These are phyloP conservation scores for Channa striata DNA, from an alignment of 2,797 vertebrate genomes.

Conservation along the genomic window DNA sequence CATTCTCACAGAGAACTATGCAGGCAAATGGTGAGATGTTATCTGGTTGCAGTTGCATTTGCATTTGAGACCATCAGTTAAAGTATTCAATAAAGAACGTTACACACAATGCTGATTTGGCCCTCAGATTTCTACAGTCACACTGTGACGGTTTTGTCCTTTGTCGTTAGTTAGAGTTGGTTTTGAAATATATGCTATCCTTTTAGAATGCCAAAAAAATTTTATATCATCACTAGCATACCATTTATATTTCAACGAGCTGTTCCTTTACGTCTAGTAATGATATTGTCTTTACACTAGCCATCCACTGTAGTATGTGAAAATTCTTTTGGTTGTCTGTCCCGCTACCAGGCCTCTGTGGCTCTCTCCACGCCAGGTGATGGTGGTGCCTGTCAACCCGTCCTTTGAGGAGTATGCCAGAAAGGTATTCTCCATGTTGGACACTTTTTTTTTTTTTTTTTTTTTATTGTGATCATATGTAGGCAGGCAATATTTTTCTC, in stretches of 20 bases:
- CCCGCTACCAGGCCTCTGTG: slow-evolving; percentile 91
- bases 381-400: slow-evolving; percentile 93
- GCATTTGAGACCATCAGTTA: not conserved
- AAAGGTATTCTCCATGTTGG: slow-evolving; percentile 73
- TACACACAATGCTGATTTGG: not conserved
- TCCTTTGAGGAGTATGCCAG: slow-evolving; percentile 90
- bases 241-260: not conserved
- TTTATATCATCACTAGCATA: not conserved
- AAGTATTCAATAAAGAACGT: not conserved
- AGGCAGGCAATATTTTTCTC: not conserved
- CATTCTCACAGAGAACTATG: slow-evolving; percentile 95
- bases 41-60: not conserved
- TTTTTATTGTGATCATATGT: not conserved
- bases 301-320: not conserved
- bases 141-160: not conserved
- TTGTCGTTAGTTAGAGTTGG: not conserved
- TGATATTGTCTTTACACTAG: not conserved
- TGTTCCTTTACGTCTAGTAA: not conserved
- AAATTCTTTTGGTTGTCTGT: slow-evolving; percentile 11
- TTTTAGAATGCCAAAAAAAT: too few relatives aligned
- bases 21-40: slow-evolving; percentile 91
- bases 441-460: not conserved
- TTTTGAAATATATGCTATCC: not conserved
- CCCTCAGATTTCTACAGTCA: not conserved
- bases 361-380: slow-evolving; percentile 94